Evolutionary conservation across 2,797 vertebrate species (phyloP).

Genomic region (Ctenopoma multispine): DNA sequence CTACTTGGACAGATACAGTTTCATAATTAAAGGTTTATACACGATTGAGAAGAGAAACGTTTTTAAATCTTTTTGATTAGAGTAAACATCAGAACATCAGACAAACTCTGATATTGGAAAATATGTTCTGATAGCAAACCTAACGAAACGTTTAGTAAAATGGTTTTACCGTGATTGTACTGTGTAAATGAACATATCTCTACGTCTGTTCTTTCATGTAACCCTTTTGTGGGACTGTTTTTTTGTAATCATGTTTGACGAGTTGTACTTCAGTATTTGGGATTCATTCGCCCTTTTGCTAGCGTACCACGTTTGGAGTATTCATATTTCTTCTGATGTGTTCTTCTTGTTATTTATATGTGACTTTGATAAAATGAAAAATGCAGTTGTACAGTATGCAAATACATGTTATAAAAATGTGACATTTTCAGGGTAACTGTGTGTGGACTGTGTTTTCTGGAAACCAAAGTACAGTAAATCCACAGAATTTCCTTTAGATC

Average conservation of each 20-base stretch:
- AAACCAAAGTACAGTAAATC: conserved; percentile 1
- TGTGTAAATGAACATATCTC: conserved; percentile 47
- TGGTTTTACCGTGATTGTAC: conserved; percentile 48
- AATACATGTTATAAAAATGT: conserved; percentile 50
- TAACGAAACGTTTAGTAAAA: conserved; percentile 38
- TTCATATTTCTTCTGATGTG: conserved; percentile 43
- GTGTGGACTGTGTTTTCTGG: conserved; percentile 36
- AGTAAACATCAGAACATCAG: conserved; percentile 25
- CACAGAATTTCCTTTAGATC: neutral
- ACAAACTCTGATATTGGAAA: conserved; percentile 40
- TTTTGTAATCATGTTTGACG: conserved; percentile 36
- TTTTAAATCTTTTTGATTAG: conserved; percentile 22
- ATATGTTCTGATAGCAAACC: conserved; percentile 35
- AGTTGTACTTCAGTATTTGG: conserved; percentile 28
- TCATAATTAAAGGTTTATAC: conserved; percentile 15
- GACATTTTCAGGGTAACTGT: conserved; percentile 12
- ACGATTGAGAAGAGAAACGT: conserved; percentile 15
- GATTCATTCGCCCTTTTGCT: conserved; percentile 14
- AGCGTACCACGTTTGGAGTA: conserved; percentile 26
- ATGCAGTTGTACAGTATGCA: conserved; percentile 59
- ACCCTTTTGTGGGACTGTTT: conserved; percentile 31
- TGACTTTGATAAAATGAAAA: conserved; percentile 47
- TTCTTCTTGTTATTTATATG: conserved; percentile 51
- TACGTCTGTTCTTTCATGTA: conserved; percentile 19
- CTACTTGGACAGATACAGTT: neutral